Evolutionary conservation across 2,113 vertebrate genomes (phyloP).

Genomic region (Erythrolamprus reginae): DNA sequence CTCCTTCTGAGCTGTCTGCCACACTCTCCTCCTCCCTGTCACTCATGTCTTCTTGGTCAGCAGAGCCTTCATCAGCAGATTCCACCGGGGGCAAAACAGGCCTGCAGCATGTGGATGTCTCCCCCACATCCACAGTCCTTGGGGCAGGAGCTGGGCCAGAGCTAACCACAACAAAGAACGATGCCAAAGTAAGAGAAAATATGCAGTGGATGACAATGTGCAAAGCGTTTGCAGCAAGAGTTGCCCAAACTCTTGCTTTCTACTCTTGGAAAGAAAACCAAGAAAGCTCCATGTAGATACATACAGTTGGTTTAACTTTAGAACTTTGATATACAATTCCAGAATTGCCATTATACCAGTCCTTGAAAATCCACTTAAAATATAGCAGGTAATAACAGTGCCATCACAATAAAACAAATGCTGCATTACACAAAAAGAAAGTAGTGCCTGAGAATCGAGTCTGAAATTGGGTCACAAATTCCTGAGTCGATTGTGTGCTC

Average conservation of each 20-base stretch:
- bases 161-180: too few species aligned
- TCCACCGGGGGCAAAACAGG: too few species aligned
- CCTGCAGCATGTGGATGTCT: too few species aligned
- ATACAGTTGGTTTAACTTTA: constrained; percentile 13
- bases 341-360: background rate
- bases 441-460: too few species aligned
- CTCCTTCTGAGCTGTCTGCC: too few species aligned
- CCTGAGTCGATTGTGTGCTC: background rate
- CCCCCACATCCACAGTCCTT: too few species aligned
- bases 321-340: background rate
- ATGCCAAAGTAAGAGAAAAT: background rate
- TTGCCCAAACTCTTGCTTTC: background rate
- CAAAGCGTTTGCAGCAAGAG: background rate
- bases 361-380: background rate
- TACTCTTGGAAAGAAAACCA: background rate
- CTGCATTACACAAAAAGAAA: background rate
- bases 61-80: too few species aligned
- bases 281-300: background rate
- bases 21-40: too few species aligned
- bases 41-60: too few species aligned
- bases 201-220: constrained; percentile 7
- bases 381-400: background rate
- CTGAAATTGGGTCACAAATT: background rate
- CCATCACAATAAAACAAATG: background rate
- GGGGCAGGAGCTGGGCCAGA: too few species aligned